These are phyloP conservation scores for Diarsia rubi DNA, from an alignment of 2,888 invertebrate genomes.

Conservation along the genomic window DNA sequence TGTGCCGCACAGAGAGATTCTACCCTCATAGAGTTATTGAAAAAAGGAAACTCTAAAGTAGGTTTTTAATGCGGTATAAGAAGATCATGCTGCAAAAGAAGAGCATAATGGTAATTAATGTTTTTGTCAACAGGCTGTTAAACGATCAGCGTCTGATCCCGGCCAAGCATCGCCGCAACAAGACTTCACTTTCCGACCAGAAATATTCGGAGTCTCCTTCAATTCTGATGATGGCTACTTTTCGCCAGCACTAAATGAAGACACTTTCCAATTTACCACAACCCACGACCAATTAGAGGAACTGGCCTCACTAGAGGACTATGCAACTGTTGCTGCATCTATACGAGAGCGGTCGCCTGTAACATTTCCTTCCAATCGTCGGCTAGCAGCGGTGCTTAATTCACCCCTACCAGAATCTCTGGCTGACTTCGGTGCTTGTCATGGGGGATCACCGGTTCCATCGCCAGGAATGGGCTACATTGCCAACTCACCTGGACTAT, in stretches of 20 bases:
- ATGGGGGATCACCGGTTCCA: slow-evolving; percentile 89
- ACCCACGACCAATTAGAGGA: slow-evolving; percentile 92
- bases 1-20: slow-evolving; percentile 92
- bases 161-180: slow-evolving; percentile 91
- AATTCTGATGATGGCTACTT: slow-evolving; percentile 92
- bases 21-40: slow-evolving; percentile 94
- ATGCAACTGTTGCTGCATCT: slow-evolving; percentile 91
- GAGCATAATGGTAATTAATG: neutral
- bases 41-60: slow-evolving; percentile 92
- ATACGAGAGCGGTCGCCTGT: slow-evolving; percentile 91
- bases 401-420: slow-evolving; percentile 95
- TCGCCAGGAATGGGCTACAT: slow-evolving; percentile 90
- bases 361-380: slow-evolving; percentile 92
- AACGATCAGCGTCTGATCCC: slow-evolving; percentile 94
- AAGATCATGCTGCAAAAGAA: neutral
- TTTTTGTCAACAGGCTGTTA: slow-evolving; percentile 89
- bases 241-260: slow-evolving; percentile 93
- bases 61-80: neutral
- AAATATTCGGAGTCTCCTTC: slow-evolving; percentile 92
- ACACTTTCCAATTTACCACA: slow-evolving; percentile 93
- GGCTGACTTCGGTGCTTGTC: slow-evolving; percentile 96
- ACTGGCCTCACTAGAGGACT: slow-evolving; percentile 92
- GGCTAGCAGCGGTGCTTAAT: slow-evolving; percentile 94
- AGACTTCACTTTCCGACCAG: slow-evolving; percentile 91
- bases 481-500: slow-evolving; percentile 92